Percentiles rank a stretch among this genome's conserved stretches.
Conservation (phyloP, 1,140 invertebrate genomes). For the Brachionus plicatilis region DNA sequence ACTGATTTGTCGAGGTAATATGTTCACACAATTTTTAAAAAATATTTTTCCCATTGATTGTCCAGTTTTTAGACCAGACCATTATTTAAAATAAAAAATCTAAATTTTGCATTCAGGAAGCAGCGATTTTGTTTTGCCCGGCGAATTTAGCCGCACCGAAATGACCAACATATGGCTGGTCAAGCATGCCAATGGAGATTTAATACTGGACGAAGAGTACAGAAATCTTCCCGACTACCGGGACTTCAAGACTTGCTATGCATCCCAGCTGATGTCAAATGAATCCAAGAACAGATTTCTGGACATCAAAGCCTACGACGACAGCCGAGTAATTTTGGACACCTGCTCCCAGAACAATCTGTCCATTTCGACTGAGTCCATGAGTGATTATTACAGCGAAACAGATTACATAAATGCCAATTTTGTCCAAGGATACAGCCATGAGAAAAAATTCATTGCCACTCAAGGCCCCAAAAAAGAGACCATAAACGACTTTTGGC, state of each 20-base stretch:
- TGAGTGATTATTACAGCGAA: slow-evolving; percentile 48
- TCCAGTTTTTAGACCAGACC: no score
- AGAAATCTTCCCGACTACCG: slow-evolving; percentile 32
- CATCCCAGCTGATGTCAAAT: neutral
- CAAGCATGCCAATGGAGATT: slow-evolving; percentile 35
- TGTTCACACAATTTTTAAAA: no score
- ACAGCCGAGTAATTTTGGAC: slow-evolving; percentile 16
- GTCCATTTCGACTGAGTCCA: slow-evolving; percentile 21
- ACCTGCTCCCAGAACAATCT: neutral
- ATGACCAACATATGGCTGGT: slow-evolving; percentile 39
- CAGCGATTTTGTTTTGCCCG: slow-evolving; percentile 7
- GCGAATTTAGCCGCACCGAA: neutral
- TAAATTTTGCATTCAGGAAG: neutral
- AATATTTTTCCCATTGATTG: no score
- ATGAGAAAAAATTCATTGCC: slow-evolving; percentile 93
- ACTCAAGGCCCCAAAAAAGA: slow-evolving; percentile 90
- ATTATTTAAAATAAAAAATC: neutral
- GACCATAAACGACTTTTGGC: slow-evolving; percentile 89
- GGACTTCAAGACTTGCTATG: slow-evolving; percentile 6
- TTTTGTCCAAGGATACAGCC: slow-evolving; percentile 93
- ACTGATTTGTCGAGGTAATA: no score
- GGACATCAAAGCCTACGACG: slow-evolving; percentile 38
- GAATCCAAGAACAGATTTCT: slow-evolving; percentile 24
- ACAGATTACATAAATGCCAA: slow-evolving; percentile 90
- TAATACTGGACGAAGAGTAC: slow-evolving; percentile 38